Conservation (phyloP, 2,797 vertebrate species). For the Propithecus perrieri region DNA sequence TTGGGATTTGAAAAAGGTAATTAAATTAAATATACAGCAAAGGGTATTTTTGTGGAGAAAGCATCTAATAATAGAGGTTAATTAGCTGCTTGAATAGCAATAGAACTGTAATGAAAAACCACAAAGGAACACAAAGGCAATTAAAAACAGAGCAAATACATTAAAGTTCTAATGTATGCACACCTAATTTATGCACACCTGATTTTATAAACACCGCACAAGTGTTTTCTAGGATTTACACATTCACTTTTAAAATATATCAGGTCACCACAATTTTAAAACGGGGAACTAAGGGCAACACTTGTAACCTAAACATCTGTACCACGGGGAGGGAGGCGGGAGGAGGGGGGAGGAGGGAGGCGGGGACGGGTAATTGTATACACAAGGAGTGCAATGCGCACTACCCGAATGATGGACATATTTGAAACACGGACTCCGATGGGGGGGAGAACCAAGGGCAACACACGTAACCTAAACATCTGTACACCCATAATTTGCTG, state of each 20-base stretch:
- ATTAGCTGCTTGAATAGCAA: constrained; percentile 72
- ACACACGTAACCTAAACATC: too few relatives aligned
- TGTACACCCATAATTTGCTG: too few relatives aligned
- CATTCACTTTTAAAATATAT: background rate
- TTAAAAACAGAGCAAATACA: constrained; percentile 58
- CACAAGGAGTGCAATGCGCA: too few relatives aligned
- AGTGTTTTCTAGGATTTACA: background rate
- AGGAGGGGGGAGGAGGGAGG: too few relatives aligned
- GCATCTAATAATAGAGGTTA: constrained; percentile 73
- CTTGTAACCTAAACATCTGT: too few relatives aligned
- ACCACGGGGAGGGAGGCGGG: too few relatives aligned
- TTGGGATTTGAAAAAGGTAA: constrained; percentile 65
- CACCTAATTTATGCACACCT: background rate
- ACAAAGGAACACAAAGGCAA: constrained; percentile 42
- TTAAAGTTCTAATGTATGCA: constrained; percentile 19
- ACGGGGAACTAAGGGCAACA: too few relatives aligned
- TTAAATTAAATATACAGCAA: constrained; percentile 70
- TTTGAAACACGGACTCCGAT: too few relatives aligned
- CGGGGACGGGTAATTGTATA: too few relatives aligned
- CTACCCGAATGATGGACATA: too few relatives aligned
- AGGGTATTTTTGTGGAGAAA: constrained; percentile 64
- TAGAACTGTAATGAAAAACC: constrained; percentile 58
- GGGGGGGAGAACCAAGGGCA: too few relatives aligned
- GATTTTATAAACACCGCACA: constrained; percentile 26
- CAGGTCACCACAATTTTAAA: background rate